Conservation (phyloP, 1,140 invertebrate species). For the Caenorhabditis briggsae region DNA sequence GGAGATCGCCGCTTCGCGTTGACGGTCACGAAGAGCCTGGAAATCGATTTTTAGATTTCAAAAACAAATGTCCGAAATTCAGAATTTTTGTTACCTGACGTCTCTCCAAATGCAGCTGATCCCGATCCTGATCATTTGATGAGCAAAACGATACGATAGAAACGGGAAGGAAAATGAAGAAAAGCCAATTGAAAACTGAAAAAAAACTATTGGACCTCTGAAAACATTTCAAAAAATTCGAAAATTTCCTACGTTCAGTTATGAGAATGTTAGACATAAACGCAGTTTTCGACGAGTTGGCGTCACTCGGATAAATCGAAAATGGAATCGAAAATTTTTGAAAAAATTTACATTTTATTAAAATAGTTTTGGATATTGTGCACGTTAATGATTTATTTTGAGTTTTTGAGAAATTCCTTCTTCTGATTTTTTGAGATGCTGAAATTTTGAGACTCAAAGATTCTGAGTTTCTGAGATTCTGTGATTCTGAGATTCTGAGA, state of each 20-base stretch:
- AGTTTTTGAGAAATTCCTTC: background rate
- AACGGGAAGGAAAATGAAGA: background rate
- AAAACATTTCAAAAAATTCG: background rate
- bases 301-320: background rate
- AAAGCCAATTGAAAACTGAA: slow-evolving; percentile 34
- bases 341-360: no score
- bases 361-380: no score
- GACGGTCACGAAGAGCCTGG: slow-evolving; percentile 35
- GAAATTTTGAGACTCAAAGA: no score
- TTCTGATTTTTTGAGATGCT: background rate
- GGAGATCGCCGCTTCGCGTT: slow-evolving; percentile 49
- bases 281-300: no score
- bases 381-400: no score
- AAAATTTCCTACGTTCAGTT: slow-evolving; percentile 8
- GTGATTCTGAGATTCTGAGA: no score
- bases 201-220: background rate
- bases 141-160: background rate
- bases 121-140: slow-evolving; percentile 19
- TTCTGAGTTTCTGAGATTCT: no score
- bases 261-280: slow-evolving; percentile 27
- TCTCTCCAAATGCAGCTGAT: slow-evolving; percentile 42
- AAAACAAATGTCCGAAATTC: background rate
- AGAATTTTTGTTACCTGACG: no score
- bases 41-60: background rate
- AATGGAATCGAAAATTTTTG: background rate